A percentile compares a stretch with the other conserved stretches of the same genome.
These are phyloP conservation scores for Bombus sibiricus DNA, from an alignment of 1,140 invertebrate genomes.

Conservation along the genomic window DNA sequence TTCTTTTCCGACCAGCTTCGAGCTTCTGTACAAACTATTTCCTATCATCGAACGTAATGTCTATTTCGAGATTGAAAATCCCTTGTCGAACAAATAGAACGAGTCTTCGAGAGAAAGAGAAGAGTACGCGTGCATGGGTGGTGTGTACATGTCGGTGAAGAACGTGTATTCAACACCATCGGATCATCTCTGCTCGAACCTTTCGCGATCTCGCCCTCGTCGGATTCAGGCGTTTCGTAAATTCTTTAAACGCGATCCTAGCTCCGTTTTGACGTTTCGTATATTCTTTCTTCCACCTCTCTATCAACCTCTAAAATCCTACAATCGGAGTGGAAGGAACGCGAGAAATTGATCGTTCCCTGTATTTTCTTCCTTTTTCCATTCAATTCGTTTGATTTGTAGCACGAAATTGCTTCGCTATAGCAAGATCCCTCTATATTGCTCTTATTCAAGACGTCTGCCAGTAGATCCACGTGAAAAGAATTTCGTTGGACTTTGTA, in stretches of 20 bases:
- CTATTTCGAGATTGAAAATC: background rate
- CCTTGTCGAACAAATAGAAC: background rate
- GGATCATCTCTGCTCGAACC: constrained; percentile 28
- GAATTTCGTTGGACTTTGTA: background rate
- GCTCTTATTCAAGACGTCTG: background rate
- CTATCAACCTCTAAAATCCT: background rate
- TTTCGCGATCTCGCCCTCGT: constrained; percentile 25
- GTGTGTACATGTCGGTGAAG: background rate
- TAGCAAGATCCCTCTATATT: background rate
- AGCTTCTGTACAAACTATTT: background rate
- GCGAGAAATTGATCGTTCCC: background rate
- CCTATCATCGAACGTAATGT: background rate
- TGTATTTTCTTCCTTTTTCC: no score
- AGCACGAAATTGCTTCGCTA: background rate
- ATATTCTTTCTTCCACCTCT: background rate
- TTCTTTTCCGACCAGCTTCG: background rate
- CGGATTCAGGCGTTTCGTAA: constrained; percentile 3
- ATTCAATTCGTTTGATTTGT: background rate
- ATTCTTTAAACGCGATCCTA: constrained; percentile 33
- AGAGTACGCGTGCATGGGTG: background rate
- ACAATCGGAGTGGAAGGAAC: background rate
- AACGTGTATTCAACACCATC: background rate
- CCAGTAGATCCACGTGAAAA: background rate
- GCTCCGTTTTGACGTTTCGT: background rate
- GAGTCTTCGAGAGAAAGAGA: background rate